phyloP scores from a whole-genome alignment of 2,797 vertebrate species.

The Carduelis carduelis region DNA sequence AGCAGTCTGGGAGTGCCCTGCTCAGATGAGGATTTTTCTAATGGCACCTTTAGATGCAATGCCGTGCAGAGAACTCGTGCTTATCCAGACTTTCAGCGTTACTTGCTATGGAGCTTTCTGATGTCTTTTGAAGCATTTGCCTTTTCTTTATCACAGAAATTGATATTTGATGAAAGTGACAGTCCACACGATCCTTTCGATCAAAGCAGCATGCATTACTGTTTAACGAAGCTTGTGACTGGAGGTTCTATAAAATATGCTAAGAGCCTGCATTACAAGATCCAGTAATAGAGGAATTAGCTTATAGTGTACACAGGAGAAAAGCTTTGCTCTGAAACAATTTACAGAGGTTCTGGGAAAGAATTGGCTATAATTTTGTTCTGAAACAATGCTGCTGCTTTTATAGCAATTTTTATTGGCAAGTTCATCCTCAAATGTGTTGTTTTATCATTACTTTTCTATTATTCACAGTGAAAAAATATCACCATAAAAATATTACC shows the following conservation, averaged over 20 bases:
- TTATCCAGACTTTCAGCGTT: background rate
- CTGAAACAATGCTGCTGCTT: background rate
- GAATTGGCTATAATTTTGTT: background rate
- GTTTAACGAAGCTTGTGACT: constrained; percentile 1
- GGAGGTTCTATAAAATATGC: background rate
- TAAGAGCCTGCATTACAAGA: background rate
- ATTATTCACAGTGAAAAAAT: constrained; percentile 46
- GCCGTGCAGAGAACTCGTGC: background rate
- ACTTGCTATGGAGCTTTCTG: background rate
- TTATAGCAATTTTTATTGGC: constrained; percentile 2
- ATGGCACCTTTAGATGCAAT: background rate
- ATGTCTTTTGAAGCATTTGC: background rate
- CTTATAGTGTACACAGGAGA: constrained; percentile 1
- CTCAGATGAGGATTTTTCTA: background rate
- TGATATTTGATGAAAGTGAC: background rate
- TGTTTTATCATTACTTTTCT: constrained; percentile 52
- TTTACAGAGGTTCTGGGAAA: background rate
- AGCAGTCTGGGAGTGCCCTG: background rate
- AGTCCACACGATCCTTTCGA: background rate
- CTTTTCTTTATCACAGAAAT: background rate
- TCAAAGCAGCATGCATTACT: background rate
- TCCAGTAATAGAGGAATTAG: constrained; percentile 21
- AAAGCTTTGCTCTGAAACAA: background rate
- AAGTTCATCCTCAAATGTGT: constrained; percentile 12
- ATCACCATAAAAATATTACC: constrained; percentile 38